Base-by-base conservation (phyloP, 2,797 vertebrate genomes). In the Decapterus maruadsi region DNA sequence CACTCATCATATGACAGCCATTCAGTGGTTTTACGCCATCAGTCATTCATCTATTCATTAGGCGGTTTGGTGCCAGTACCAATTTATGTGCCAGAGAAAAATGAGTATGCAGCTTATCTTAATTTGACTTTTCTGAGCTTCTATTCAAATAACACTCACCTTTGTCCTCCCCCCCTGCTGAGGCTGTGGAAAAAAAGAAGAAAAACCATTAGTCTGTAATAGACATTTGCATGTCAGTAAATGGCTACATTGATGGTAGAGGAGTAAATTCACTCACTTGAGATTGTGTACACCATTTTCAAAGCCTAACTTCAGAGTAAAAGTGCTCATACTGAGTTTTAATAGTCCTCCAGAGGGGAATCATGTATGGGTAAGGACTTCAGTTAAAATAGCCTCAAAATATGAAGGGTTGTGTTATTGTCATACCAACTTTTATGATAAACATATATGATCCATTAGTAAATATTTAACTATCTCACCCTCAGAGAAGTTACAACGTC, bases 101-200 rank as follows among this genome's bases (percentile, higher is more conserved):
- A 79, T 53, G 57, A 68, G 63, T 17, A 51, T 12, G 40, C 53
- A 51, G 43, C 48, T 77, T 72, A 76, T 80, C 72, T 70, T 78
- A 83, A 87, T 85, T 68, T 67, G 43, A 73, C 70, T 85, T 89
- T 81, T 65, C 56, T 20, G 63, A 36, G 65, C 51, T 45, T 80
- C 58, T 53, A n/a, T 69, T 75, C 36, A 68, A 88, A 80, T 66
- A 68, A 75, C 51, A 84, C 90, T n/a, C 81, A 94, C 92, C 91
- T 87, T 83, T 84, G 29, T 85, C 86, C 2, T 73, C 62, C 9
- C 87, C 82, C 65, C 73, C 63, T 13, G 83, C 36, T 20, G 89
- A 89, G 43, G 70, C 90, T 93, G 84, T 60, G 51, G 53, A 65
- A 55, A 77, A 65, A 58, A 63, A 59, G 29, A 54, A 73, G 14